These are phyloP conservation scores for Archips xylosteana DNA, from an alignment of 2,888 invertebrate species.

Conservation along the genomic window DNA sequence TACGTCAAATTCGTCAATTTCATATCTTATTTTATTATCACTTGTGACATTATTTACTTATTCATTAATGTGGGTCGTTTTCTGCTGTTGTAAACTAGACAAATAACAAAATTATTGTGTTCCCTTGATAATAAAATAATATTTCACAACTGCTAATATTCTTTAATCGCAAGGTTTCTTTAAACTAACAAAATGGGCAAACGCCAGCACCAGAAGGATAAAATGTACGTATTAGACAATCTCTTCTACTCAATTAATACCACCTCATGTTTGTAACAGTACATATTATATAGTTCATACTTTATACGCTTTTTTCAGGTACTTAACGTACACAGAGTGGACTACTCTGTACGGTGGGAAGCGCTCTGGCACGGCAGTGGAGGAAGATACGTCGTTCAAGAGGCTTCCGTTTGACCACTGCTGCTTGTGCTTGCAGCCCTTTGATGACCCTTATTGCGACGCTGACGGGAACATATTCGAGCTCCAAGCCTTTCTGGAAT, in stretches of 20 bases:
- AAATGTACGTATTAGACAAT: constrained; percentile 87
- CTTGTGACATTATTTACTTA: not conserved
- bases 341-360: constrained; percentile 96
- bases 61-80: not conserved
- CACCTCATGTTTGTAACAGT: no score
- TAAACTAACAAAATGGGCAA: constrained; percentile 91
- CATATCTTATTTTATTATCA: no score
- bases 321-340: constrained; percentile 95
- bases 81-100: not conserved
- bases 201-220: constrained; percentile 97
- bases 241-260: no score
- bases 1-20: no score
- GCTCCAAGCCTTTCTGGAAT: constrained; percentile 93
- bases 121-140: not conserved
- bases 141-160: no score
- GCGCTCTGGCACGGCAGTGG: constrained; percentile 88
- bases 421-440: constrained; percentile 96
- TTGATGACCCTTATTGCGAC: constrained; percentile 96
- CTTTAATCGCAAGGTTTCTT: not conserved
- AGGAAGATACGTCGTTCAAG: constrained; percentile 93
- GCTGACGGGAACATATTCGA: constrained; percentile 97
- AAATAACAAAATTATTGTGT: not conserved
- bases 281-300: constrained; percentile 20
- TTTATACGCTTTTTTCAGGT: constrained; percentile 80
- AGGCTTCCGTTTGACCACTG: constrained; percentile 97